Base-by-base conservation (phyloP, 2,113 vertebrate genomes). In the Prionailurus bengalensis region DNA sequence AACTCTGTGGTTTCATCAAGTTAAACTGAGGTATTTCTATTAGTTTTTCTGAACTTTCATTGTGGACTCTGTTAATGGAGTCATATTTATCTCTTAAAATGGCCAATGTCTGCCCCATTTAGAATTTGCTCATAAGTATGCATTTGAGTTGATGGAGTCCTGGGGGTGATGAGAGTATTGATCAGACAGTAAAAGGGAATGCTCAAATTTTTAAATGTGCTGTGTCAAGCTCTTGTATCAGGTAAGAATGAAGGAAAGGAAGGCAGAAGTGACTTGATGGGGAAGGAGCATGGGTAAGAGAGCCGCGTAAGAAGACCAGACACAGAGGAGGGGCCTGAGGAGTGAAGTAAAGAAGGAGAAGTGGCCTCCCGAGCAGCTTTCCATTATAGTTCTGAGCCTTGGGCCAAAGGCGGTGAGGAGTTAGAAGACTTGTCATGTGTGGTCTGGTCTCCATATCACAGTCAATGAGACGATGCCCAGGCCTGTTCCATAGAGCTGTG, bases 41-140 rank as follows among this genome's bases (percentile, higher is more conserved):
- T 39, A 80, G 33, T 88, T 83, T 39, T 80, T 80, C 29, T 91
- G 39, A 88, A 80, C 33, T 91, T 95, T 29, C 29, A 71, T 27
- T 45, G 48, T 74, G 63, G 48, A 11, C 25, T 97, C n/a, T 89
- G 65, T 94, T 91, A 85, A 66, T 36, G 10, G 63, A 89, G 17
- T 96, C 73, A 63, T 42, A 33, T 51, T 78, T 94, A 68, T n/a
- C 27, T 25, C 71, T 96, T 96, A 92, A 96, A 91, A 90, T 89
- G 68, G 82, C 66, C 93, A 65, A 1, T 39, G 42, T 29, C 42
- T 78, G 15, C 36, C 48, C 19, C 66, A 68, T 55, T 90, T 68
- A 73, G 71, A 39, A 42, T 81, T 48, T 33, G 11, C 94, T 73
- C 58, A 68, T 48, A 92, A 81, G 17, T 87, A 36, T 88, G 23